A percentile compares a stretch with the other conserved stretches of the same genome.
Conservation (phyloP, 2,888 invertebrate genomes). For the Epinotia bilunana region DNA sequence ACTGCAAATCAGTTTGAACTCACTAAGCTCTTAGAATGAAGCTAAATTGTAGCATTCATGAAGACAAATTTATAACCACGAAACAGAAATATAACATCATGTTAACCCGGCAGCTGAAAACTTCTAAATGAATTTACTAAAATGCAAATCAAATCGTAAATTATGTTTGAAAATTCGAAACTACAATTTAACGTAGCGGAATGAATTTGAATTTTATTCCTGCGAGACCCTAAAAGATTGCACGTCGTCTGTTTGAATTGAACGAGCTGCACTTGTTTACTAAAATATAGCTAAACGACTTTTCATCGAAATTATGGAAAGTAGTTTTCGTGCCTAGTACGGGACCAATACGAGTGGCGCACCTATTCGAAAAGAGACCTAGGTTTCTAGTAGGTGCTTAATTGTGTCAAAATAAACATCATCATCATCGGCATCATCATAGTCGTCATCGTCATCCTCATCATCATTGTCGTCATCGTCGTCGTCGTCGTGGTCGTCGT, state of each 20-base stretch:
- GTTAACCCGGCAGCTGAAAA: constrained; percentile 13
- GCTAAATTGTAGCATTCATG: neutral
- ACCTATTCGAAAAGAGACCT: no score
- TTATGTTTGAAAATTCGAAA: constrained; percentile 33
- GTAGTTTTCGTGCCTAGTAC: neutral
- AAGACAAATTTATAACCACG: neutral
- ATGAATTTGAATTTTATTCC: constrained; percentile 34
- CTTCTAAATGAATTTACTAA: constrained; percentile 25
- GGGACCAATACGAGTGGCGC: no score
- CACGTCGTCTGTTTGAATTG: neutral
- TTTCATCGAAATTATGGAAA: neutral
- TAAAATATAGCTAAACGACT: neutral
- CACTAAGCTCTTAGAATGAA: neutral
- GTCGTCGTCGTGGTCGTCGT: no score
- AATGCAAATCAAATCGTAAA: constrained; percentile 37
- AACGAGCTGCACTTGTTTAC: constrained; percentile 6
- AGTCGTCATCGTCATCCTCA: no score
- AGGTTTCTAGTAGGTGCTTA: no score
- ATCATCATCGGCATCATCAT: no score
- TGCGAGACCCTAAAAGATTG: constrained; percentile 5
- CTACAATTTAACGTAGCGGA: constrained; percentile 30
- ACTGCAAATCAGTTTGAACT: no score
- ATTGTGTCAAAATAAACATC: no score
- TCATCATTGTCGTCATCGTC: no score
- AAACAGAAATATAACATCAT: constrained; percentile 8